A percentile compares a stretch with the other conserved stretches of the same genome.
These are phyloP conservation scores for Oryzias javanicus DNA, from an alignment of 2,113 vertebrate species.

Conservation along the genomic window DNA sequence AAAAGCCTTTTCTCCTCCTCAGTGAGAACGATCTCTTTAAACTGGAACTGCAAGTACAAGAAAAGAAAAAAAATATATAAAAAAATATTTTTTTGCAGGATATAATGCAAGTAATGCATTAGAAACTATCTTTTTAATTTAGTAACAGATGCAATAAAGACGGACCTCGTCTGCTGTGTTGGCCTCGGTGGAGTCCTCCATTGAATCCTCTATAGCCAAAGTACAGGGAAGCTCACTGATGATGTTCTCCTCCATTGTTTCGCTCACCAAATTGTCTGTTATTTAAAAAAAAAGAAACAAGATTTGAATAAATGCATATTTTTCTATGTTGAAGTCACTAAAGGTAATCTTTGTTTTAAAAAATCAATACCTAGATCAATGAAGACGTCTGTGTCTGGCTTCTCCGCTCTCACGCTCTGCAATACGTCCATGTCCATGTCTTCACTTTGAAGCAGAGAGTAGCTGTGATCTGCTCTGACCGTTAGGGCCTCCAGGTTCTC, in stretches of 20 bases:
- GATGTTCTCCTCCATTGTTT: slow-evolving; percentile 65
- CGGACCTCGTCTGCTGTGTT: slow-evolving; percentile 55
- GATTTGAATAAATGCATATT: neutral
- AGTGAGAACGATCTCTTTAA: slow-evolving; percentile 80
- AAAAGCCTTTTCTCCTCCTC: slow-evolving; percentile 86
- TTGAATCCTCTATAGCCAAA: slow-evolving; percentile 71
- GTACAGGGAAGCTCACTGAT: slow-evolving; percentile 69
- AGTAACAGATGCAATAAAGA: neutral
- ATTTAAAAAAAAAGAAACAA: neutral
- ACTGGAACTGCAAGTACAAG: slow-evolving; percentile 64
- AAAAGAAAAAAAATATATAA: neutral
- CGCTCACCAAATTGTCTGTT: slow-evolving; percentile 73
- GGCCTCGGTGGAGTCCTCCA: slow-evolving; percentile 23
- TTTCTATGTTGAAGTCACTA: too few species aligned
- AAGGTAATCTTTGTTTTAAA: neutral
- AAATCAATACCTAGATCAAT: slow-evolving; percentile 78
- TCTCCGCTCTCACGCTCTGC: slow-evolving; percentile 73
- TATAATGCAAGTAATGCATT: neutral
- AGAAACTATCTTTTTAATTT: neutral
- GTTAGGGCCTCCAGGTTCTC: slow-evolving; percentile 62
- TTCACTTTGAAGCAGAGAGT: slow-evolving; percentile 72
- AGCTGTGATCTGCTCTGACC: slow-evolving; percentile 83
- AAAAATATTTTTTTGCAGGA: neutral
- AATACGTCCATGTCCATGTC: slow-evolving; percentile 54
- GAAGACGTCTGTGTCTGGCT: slow-evolving; percentile 75